Conservation (phyloP, 2,888 invertebrate genomes). For the Trisateles emortualis region DNA sequence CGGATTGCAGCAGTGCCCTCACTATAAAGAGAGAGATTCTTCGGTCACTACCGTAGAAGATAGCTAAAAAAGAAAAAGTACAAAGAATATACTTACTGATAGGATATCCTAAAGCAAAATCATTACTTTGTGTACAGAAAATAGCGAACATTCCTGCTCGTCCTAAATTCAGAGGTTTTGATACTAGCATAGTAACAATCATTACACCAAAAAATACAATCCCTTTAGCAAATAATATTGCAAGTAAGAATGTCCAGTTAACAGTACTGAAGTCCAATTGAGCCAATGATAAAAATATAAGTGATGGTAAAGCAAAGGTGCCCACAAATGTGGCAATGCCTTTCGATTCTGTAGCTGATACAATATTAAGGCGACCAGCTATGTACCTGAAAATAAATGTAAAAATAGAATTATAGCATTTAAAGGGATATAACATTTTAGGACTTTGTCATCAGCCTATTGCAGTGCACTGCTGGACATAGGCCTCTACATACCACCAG, state of each 20-base stretch:
- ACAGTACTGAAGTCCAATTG: constrained; percentile 93
- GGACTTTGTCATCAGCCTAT: no score
- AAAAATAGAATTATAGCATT: not conserved
- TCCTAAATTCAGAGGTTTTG: constrained; percentile 93
- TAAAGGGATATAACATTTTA: no score
- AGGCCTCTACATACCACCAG: no score
- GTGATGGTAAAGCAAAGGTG: constrained; percentile 96
- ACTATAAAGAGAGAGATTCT: no score
- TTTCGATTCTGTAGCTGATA: constrained; percentile 94
- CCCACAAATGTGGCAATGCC: constrained; percentile 97
- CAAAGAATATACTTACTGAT: constrained; percentile 89
- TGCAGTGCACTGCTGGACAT: no score
- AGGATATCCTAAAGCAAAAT: constrained; percentile 98
- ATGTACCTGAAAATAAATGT: constrained; percentile 88
- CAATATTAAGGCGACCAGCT: constrained; percentile 94
- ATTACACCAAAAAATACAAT: constrained; percentile 94
- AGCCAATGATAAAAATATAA: constrained; percentile 96
- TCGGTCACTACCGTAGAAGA: no score
- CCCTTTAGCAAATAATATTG: constrained; percentile 94
- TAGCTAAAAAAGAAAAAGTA: not conserved
- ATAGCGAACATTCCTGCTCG: constrained; percentile 97
- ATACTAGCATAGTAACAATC: constrained; percentile 91
- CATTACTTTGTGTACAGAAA: constrained; percentile 98
- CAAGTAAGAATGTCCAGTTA: constrained; percentile 96
- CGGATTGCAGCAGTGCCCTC: no score